Evolutionary conservation across 2,888 invertebrate genomes (phyloP).

Genomic region (Tolmerus cingulatus): DNA sequence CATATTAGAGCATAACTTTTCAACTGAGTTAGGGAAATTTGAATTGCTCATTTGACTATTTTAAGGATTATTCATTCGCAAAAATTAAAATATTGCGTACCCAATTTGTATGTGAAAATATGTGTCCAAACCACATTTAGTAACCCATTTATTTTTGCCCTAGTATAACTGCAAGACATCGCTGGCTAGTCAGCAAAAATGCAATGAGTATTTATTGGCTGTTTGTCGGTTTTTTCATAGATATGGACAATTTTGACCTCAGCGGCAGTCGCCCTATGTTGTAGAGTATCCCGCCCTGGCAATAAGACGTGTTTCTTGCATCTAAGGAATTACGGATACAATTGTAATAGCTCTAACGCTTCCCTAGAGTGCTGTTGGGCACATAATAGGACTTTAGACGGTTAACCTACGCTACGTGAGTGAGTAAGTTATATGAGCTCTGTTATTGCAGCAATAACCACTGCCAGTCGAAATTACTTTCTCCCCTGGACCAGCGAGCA

Average conservation of each 20-base stretch:
- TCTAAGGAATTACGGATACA: constrained; percentile 54
- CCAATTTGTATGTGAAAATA: not conserved
- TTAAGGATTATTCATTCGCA: no score
- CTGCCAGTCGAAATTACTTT: constrained; percentile 22
- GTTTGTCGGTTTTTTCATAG: not conserved
- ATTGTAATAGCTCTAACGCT: constrained; percentile 56
- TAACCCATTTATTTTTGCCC: not conserved
- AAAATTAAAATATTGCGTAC: no score
- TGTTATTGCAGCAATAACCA: constrained; percentile 41
- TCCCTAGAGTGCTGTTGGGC: constrained; percentile 59
- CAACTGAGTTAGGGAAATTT: no score
- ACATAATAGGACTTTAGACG: constrained; percentile 59
- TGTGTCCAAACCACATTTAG: no score
- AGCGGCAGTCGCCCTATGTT: not conserved
- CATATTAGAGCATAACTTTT: no score
- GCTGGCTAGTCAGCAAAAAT: not conserved
- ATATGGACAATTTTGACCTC: constrained; percentile 1
- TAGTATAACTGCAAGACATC: not conserved
- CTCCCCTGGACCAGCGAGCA: not conserved
- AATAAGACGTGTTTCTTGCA: constrained; percentile 20
- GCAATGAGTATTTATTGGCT: not conserved
- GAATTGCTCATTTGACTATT: no score
- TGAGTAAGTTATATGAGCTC: constrained; percentile 34
- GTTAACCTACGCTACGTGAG: constrained; percentile 51
- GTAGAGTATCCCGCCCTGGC: not conserved